Conservation (phyloP, 2,113 vertebrate species). For the Callopanchax toddi region DNA sequence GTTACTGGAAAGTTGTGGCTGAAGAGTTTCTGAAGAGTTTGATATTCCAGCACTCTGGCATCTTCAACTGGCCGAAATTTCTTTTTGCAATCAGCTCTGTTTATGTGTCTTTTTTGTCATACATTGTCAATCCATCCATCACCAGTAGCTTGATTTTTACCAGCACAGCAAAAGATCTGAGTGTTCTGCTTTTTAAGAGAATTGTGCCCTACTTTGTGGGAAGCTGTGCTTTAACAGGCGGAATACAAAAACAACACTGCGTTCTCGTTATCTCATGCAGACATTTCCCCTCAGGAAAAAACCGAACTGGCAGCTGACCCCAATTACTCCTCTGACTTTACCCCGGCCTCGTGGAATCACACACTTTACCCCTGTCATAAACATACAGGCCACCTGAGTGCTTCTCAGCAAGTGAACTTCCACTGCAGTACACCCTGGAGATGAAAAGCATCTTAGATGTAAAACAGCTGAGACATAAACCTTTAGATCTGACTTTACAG, state of each 20-base stretch:
- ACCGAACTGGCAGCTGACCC: conserved; percentile 12
- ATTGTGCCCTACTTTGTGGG: background rate
- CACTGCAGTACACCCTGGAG: conserved; percentile 26
- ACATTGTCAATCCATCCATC: background rate
- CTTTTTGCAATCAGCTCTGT: background rate
- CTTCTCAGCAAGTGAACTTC: conserved; percentile 34
- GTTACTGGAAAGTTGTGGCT: background rate
- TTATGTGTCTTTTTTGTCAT: background rate
- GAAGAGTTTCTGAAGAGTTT: background rate
- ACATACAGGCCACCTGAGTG: conserved; percentile 29
- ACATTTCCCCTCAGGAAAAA: conserved; percentile 12
- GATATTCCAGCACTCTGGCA: background rate
- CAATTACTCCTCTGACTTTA: conserved; percentile 36
- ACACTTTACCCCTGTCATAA: conserved; percentile 21
- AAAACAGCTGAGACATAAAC: conserved; percentile 14
- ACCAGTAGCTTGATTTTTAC: conserved; percentile 6
- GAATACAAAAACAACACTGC: background rate
- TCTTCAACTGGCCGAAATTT: background rate
- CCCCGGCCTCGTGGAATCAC: conserved; percentile 38
- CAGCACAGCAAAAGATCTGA: background rate
- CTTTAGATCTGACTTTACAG: conserved; percentile 27
- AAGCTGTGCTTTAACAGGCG: background rate
- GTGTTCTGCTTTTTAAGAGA: background rate
- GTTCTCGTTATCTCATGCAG: conserved; percentile 11
- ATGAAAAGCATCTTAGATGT: conserved; percentile 34